Base-by-base conservation (phyloP, 2,888 invertebrate species). In the Mantis religiosa region DNA sequence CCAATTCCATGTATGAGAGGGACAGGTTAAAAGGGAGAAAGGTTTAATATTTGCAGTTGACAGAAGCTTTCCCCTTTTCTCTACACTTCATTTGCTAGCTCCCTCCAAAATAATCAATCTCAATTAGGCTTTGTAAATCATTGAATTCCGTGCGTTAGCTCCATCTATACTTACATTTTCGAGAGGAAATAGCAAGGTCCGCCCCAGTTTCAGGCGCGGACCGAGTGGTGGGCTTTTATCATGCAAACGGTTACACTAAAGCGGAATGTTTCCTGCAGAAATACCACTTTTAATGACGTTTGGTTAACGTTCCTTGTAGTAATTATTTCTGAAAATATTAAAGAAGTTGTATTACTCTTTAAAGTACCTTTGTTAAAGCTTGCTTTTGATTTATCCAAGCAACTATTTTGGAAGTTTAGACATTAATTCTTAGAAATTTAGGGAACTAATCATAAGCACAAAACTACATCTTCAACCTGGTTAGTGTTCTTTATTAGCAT, bases 81-180 rank as follows among this genome's bases (percentile, higher is more conserved):
- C 30, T 28, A 82, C 84, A 84, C 83, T 89, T 88, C 88, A 81
- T 47, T 85, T 82, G 86, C 71, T 86, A 83, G 85, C 83, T 85
- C 83, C 88, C 85, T 89, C 90, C 88, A 85, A 90, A 90, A 90
- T n/a, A 90, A 90, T 90, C 90, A 90, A 90, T 90, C 90, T 89
- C 90, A 90, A 90, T 90, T 90, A 90, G 90, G 89, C 89, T 89
- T 87, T 89, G 88, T 89, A 90, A 90, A 90, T 90, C 90, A 90
- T 90, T 90, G 89, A 89, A 89, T 89, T 90, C 90, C 90, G 83
- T 89, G 85, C 85, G 81, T 84, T 88, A 54, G 41, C 54, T 71
- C 54, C 54, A 25, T 71, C 54, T 8, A 71, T 71, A 71, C 54
- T 71, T 71, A 71, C 54, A 71, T 71, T 71, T 71, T 71, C 54